These are phyloP conservation scores for Entomyzon cyanotis DNA, from an alignment of 2,113 vertebrate species.

Conservation along the genomic window DNA sequence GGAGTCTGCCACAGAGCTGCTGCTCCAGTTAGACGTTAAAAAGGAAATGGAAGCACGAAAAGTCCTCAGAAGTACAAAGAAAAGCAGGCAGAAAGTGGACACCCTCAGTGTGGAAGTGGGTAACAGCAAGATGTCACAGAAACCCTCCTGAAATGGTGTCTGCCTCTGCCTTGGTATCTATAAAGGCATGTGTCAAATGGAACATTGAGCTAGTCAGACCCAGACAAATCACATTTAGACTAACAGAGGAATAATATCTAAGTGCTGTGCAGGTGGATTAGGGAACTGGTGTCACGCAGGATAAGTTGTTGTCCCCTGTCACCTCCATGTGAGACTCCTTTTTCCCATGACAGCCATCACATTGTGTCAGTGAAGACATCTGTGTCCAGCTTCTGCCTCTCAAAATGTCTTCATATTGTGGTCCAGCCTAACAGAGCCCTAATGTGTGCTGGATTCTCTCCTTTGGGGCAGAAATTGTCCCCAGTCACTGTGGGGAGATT, in stretches of 20 bases:
- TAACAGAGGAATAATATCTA: background rate
- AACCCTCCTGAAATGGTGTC: background rate
- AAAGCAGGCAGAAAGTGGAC: background rate
- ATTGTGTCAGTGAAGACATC: background rate
- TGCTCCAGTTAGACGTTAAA: background rate
- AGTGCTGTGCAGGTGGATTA: background rate
- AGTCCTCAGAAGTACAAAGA: background rate
- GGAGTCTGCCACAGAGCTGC: background rate
- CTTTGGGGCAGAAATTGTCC: background rate
- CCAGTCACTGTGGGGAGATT: background rate
- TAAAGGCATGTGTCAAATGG: background rate
- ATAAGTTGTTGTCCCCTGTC: background rate
- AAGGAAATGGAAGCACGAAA: background rate
- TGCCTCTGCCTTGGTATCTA: background rate
- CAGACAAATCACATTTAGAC: background rate
- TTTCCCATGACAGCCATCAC: accelerated
- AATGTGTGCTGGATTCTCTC: background rate
- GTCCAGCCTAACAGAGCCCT: background rate
- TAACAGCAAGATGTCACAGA: background rate
- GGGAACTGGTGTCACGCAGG: background rate
- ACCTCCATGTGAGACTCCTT: background rate
- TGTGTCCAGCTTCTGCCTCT: background rate
- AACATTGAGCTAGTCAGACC: accelerated
- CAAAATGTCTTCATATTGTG: background rate
- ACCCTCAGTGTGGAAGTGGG: accelerated